Base-by-base conservation (phyloP, 2,888 invertebrate genomes). In the Noctua pronuba region DNA sequence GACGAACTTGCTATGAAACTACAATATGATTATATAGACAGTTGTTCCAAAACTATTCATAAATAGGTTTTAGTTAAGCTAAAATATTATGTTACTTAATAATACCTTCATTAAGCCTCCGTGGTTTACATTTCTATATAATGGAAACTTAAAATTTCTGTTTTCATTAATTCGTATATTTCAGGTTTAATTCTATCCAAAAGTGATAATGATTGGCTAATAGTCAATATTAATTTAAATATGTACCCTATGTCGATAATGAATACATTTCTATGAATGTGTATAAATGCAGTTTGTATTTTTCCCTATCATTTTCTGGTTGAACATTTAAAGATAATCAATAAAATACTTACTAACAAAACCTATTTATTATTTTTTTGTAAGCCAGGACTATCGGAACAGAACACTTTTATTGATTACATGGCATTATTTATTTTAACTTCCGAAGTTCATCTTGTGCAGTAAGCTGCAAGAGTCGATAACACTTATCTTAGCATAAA, bases 251-350 rank as follows among this genome's bases (percentile, higher is more conserved):
- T 93, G 89, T 90, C 90, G 89, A 93, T 93, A 87, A 91, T 87
- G 94, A 94, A 94, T 92, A 93, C 92, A 94, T 95, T 95, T 95
- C 90, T 95, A 94, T 93, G 89, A 93, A 94, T 93, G 91, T 92
- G 90, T 82, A 83, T 38, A 58, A 64, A 41, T 73, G 73, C 67
- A 65, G 84, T 88, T 88, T 88, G 35, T 73, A 64, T 84, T 80
- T 80, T 68, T 38, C 44, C 44, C 69, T 72, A 31, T 35, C 35
- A 65, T 62, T 58, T 76, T 68, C 41, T 66, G 79, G 41, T 41
- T 49, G 10, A 60, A 44, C 16, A 28, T 28, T 60, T 78, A 52
- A 67, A 67, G 49, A 31, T 31, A 62, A 80, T 46, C 62, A 78
- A 60, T 73, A 72, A 77, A 77, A 49, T 46, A 46, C 38, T 55